A percentile compares a stretch with the other conserved stretches of the same genome.
phyloP scores from a whole-genome alignment of 2,888 invertebrate genomes.

The Drosophila recens region DNA sequence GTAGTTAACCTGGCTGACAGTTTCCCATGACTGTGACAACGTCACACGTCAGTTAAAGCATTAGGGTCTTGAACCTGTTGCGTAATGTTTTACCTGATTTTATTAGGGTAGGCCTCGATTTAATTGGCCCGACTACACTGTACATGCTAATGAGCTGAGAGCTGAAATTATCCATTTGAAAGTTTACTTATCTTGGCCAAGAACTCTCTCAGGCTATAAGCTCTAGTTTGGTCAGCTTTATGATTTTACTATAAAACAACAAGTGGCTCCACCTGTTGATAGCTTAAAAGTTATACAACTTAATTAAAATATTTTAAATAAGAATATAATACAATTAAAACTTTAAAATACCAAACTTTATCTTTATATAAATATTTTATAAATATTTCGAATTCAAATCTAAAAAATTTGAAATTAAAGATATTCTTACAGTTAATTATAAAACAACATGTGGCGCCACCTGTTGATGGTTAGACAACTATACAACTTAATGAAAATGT shows the following conservation, averaged over 20 bases:
- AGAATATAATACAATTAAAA: no score
- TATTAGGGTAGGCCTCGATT: constrained; percentile 59
- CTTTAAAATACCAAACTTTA: no score
- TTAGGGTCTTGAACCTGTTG: constrained; percentile 56
- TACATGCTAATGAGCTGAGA: constrained; percentile 58
- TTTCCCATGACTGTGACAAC: constrained; percentile 71
- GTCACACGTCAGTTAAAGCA: constrained; percentile 44
- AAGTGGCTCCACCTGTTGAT: no score
- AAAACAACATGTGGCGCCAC: constrained; percentile 11
- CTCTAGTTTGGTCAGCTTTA: neutral
- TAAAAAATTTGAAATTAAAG: neutral
- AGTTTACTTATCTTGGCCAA: neutral
- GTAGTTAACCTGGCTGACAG: constrained; percentile 31
- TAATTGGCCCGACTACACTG: constrained; percentile 46
- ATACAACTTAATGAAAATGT: no score
- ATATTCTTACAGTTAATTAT: neutral
- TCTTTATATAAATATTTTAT: no score
- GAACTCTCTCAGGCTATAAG: neutral
- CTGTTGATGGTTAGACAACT: neutral
- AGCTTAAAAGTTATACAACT: neutral
- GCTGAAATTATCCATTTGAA: neutral
- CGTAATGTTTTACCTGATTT: constrained; percentile 67
- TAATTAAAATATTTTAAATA: no score
- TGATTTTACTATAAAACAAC: neutral
- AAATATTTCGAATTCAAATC: no score